Evolutionary conservation across 2,113 vertebrate genomes (phyloP), one percentile per base, ranked within the genome.

Genomic region (Odocoileus hemionus): DNA sequence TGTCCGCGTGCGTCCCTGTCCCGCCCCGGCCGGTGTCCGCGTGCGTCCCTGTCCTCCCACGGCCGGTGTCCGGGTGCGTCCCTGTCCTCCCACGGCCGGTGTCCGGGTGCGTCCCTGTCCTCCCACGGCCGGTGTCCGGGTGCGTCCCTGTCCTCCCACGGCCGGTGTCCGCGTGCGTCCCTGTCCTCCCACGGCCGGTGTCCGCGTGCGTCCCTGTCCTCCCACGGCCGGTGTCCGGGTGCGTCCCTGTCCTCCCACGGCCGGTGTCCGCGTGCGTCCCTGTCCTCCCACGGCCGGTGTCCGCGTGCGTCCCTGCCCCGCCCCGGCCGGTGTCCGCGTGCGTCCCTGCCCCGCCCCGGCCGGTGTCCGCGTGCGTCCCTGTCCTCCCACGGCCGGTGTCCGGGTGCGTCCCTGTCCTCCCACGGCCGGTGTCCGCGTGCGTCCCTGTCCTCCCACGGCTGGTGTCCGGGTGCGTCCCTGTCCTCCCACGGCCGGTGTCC

Each of bases 1-100:
- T 3, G 28, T 36, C 67, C 1, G 36, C 5, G 1, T 1, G 11
- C 16, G 11, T 58, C 45, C 5, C 7, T 11, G 3, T 3, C 36
- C 36, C 36, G 36, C 36, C 36, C 36, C 36, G 36, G 36, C 36
- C 36, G 36, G 36, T 36, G 36, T 36, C 36, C 36, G 36, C 2
- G 36, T 36, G 36, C 36, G 36, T 36, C 36, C 36, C 36, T 36
- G 36, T 36, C 36, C 36, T 36, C 36, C 36, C 36, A 36, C 36
- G 36, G 36, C 36, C 36, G 36, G 36, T 36, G 36, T 36, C 36
- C 36, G 36, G 36, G 36, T 36, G 36, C 36, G 36, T 36, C 36
- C 36, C 36, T 36, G 36, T 36, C 36, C 36, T 36, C 36, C 36
- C 36, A 36, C 36, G 36, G 36, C 36, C 36, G 36, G 36, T 36